Percentiles rank a stretch among this genome's conserved stretches.
These are phyloP conservation scores for Chamaea fasciata DNA, from an alignment of 2,113 vertebrate species.

Conservation along the genomic window DNA sequence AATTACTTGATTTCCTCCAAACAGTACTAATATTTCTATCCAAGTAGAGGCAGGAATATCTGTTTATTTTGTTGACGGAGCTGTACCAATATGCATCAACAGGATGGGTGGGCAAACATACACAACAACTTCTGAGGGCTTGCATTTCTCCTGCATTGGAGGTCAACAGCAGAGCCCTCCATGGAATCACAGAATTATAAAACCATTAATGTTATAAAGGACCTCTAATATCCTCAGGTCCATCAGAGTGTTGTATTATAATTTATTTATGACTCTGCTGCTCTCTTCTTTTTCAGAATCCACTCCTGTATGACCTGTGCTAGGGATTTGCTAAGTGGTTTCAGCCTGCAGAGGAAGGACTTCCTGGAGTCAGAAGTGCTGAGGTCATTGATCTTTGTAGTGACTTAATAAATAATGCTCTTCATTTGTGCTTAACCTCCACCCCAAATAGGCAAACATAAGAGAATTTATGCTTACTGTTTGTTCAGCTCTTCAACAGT, in stretches of 20 bases:
- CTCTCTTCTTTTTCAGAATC: background rate
- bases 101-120: background rate
- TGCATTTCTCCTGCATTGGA: background rate
- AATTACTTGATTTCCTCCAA: background rate
- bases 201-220: rapidly evolving
- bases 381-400: background rate
- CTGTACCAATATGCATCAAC: rapidly evolving
- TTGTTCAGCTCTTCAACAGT: background rate
- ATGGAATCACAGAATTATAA: background rate
- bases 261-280: background rate
- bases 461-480: background rate
- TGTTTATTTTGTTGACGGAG: background rate
- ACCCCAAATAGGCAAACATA: background rate
- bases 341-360: background rate
- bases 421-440: background rate
- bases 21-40: background rate
- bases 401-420: background rate
- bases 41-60: background rate
- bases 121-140: background rate
- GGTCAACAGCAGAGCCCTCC: background rate
- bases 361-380: background rate
- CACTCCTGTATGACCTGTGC: background rate
- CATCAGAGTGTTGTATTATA: background rate
- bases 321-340: background rate
- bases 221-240: background rate